Evolutionary conservation across 2,797 vertebrate genomes (phyloP).

Genomic region (Myiotriccus ornatus): DNA sequence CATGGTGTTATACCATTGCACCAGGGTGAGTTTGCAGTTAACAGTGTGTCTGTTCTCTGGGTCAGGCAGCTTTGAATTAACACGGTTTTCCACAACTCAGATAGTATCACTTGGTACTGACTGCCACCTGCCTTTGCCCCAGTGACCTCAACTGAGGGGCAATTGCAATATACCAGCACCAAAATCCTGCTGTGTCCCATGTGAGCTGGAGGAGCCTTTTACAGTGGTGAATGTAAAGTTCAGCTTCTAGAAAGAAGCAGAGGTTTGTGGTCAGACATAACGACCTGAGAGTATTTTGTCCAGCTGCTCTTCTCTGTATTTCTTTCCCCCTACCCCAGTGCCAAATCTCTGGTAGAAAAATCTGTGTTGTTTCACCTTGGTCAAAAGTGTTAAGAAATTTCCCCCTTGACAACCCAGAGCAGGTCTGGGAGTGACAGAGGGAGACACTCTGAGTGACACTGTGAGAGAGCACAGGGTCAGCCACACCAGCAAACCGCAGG

Average conservation of each 20-base stretch:
- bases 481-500: neutral
- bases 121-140: neutral
- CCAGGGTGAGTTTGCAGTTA: neutral
- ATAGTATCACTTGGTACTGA: neutral
- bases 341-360: neutral
- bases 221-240: neutral
- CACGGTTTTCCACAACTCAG: neutral
- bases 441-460: no score
- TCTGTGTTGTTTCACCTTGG: neutral
- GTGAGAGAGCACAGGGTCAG: neutral
- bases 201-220: neutral
- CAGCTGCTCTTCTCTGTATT: neutral
- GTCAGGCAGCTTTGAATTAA: neutral
- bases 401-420: neutral
- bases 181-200: fast-evolving
- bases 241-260: neutral
- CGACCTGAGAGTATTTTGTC: neutral
- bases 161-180: neutral
- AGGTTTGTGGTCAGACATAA: neutral
- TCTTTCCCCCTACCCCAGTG: neutral
- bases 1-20: neutral
- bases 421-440: neutral
- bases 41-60: neutral
- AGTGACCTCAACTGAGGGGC: fast-evolving
- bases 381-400: neutral